These are phyloP conservation scores for Actinia equina DNA, from an alignment of 64 coral and sea anemone genomes.

Conservation along the genomic window DNA sequence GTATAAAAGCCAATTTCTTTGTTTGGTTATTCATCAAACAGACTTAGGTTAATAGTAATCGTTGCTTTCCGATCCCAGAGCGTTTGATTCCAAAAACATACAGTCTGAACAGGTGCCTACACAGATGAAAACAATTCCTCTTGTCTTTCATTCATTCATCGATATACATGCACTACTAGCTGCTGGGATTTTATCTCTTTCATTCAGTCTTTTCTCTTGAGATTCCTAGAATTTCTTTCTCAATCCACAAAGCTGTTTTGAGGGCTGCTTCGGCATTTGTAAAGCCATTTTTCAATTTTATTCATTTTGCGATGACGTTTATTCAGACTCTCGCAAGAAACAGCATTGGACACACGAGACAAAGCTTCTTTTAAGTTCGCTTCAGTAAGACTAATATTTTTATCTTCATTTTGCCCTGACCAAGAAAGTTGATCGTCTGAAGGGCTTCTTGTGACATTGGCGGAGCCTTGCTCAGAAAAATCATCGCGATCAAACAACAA, in stretches of 20 bases:
- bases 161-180: not conserved
- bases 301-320: conserved; percentile 55
- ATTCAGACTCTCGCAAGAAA: conserved; percentile 65
- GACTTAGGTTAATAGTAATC: not conserved
- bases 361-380: conserved; percentile 73
- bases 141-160: not conserved
- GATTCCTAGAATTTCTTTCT: not conserved
- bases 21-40: not conserved
- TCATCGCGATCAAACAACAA: conserved; percentile 48
- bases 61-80: not conserved
- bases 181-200: not conserved
- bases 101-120: not conserved
- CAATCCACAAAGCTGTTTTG: conserved; percentile 7
- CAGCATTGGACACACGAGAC: conserved; percentile 31
- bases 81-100: conserved; percentile 3
- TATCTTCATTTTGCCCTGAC: conserved; percentile 44
- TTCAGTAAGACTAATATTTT: conserved; percentile 56
- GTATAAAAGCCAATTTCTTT: not conserved
- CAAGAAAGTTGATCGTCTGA: conserved; percentile 76
- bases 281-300: conserved; percentile 85
- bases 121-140: not conserved
- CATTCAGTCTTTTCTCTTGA: not conserved
- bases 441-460: conserved; percentile 72
- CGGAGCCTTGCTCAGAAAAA: conserved; percentile 66
- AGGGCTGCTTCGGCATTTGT: conserved; percentile 49